phyloP scores from a whole-genome alignment of 2,888 invertebrate species.

The Drosophila fungiperda region DNA sequence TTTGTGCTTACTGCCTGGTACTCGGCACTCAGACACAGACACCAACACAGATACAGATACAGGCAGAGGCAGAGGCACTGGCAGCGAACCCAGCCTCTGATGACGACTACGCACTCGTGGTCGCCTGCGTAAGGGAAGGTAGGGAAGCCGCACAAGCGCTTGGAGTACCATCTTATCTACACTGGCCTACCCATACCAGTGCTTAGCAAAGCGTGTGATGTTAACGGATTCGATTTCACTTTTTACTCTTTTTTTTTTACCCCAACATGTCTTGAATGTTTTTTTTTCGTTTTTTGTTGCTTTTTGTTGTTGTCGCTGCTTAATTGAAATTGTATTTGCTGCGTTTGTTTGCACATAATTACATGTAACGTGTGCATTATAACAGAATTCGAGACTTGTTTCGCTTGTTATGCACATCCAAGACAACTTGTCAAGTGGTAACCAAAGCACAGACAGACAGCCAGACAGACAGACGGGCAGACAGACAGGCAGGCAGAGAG shows the following conservation, averaged over 20 bases:
- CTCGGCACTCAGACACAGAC: slow-evolving; percentile 42
- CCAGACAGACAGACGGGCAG: slow-evolving; percentile 9
- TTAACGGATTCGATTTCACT: slow-evolving; percentile 77
- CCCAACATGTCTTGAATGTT: slow-evolving; percentile 19
- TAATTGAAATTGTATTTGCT: slow-evolving; percentile 76
- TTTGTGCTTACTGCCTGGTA: slow-evolving; percentile 46
- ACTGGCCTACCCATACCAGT: slow-evolving; percentile 2
- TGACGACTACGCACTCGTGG: slow-evolving; percentile 64
- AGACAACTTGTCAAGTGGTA: slow-evolving; percentile 27
- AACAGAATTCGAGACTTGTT: slow-evolving; percentile 41
- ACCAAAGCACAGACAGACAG: neutral
- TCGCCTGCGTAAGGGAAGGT: slow-evolving; percentile 6
- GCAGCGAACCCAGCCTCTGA: slow-evolving; percentile 41
- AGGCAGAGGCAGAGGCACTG: too few relatives aligned
- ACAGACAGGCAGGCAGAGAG: neutral
- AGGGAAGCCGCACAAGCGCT: slow-evolving; percentile 65
- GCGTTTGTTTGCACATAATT: slow-evolving; percentile 76
- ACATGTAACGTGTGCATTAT: slow-evolving; percentile 45
- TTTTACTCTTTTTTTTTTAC: slow-evolving; percentile 16
- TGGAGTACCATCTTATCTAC: slow-evolving; percentile 41
- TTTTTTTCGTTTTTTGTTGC: neutral
- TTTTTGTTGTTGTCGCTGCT: slow-evolving; percentile 32
- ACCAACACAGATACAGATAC: slow-evolving; percentile 12
- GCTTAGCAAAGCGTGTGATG: slow-evolving; percentile 66
- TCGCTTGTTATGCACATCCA: slow-evolving; percentile 57